phyloP scores from a whole-genome alignment of 2,888 invertebrate genomes.

The Antitype chi region DNA sequence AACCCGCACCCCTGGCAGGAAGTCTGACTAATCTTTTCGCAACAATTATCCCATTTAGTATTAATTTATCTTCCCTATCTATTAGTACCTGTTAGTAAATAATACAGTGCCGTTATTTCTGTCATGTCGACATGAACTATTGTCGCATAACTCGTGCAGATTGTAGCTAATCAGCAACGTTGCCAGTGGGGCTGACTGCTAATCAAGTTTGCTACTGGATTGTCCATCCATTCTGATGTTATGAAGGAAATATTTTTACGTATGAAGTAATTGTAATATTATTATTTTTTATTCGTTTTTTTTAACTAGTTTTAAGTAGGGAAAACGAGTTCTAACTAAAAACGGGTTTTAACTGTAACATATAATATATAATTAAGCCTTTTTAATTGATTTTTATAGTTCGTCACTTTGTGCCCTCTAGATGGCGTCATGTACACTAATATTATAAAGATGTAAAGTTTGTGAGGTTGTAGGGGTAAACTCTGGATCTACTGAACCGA shows the following conservation, averaged over 20 bases:
- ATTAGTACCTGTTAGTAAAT: not conserved
- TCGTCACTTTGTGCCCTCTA: too few relatives aligned
- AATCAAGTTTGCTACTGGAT: constrained; percentile 32
- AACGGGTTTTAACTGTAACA: too few relatives aligned
- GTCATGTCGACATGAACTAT: constrained; percentile 5
- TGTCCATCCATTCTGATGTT: constrained; percentile 15
- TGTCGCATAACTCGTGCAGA: constrained; percentile 28
- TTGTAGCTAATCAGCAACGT: constrained; percentile 29
- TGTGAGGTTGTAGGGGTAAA: too few relatives aligned
- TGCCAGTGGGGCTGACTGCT: constrained; percentile 20
- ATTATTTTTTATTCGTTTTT: too few relatives aligned
- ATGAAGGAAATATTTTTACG: not conserved
- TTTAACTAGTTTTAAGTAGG: too few relatives aligned
- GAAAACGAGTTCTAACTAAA: too few relatives aligned
- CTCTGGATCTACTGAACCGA: too few relatives aligned
- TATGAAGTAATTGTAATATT: not conserved
- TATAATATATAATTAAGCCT: too few relatives aligned
- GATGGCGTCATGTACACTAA: too few relatives aligned
- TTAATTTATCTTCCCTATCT: not conserved
- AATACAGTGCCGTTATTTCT: constrained; percentile 15
- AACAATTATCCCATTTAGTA: not conserved
- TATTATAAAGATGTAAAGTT: too few relatives aligned
- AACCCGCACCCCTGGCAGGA: too few relatives aligned
- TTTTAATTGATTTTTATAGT: too few relatives aligned
- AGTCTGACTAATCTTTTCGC: not conserved